Conservation (phyloP, 2,113 vertebrate genomes). For the Pangasianodon hypophthalmus region DNA sequence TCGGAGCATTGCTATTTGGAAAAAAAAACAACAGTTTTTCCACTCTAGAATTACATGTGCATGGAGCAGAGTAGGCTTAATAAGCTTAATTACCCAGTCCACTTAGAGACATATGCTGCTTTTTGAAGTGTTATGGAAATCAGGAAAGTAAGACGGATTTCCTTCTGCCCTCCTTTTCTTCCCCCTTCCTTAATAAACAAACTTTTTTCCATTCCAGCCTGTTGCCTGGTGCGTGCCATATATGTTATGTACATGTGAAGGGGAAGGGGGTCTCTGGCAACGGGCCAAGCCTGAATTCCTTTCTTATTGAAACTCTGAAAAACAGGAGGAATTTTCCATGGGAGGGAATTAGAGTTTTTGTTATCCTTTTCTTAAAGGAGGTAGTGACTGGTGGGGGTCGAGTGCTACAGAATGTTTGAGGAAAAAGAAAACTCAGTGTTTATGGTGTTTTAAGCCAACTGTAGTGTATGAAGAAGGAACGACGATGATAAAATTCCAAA, state of each 20-base stretch:
- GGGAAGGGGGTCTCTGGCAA: conserved; percentile 64
- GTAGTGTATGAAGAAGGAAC: conserved; percentile 16
- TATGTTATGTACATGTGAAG: conserved; percentile 34
- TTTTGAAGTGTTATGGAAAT: conserved; percentile 72
- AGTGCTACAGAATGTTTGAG: conserved; percentile 26
- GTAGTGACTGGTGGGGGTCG: conserved; percentile 52
- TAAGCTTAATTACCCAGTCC: conserved; percentile 73
- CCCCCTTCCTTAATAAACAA: conserved; percentile 74
- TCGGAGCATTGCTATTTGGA: conserved; percentile 49
- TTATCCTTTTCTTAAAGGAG: conserved; percentile 61
- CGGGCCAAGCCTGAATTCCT: conserved; percentile 73
- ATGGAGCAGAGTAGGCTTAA: conserved; percentile 57
- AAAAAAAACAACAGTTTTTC: conserved; percentile 64
- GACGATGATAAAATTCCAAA: background rate
- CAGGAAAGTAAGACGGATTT: conserved; percentile 72
- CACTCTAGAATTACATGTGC: conserved; percentile 69
- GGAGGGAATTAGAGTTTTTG: conserved; percentile 67
- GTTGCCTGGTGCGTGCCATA: conserved; percentile 26
- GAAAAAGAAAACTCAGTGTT: conserved; percentile 49
- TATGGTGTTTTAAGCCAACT: background rate
- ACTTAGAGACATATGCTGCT: conserved; percentile 70
- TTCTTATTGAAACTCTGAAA: conserved; percentile 75
- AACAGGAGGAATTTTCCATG: conserved; percentile 76
- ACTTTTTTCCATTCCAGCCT: conserved; percentile 66
- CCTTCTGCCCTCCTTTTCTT: conserved; percentile 60